Conservation (phyloP, 1,140 invertebrate genomes). For the Copidosoma floridanum region DNA sequence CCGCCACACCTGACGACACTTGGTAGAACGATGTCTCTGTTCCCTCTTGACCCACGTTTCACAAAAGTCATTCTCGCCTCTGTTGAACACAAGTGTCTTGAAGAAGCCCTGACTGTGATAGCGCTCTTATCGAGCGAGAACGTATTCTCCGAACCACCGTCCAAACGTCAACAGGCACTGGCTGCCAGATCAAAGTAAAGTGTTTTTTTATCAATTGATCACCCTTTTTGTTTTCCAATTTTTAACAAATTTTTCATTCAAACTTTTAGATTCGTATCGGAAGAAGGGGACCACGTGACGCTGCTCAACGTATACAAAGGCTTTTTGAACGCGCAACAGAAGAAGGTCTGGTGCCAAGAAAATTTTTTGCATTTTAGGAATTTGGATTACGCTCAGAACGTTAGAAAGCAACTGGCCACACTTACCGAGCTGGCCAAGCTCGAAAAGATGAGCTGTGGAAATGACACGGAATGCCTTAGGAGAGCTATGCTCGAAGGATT, state of each 20-base stretch:
- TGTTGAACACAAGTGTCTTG: constrained; percentile 75
- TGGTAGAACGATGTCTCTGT: constrained; percentile 84
- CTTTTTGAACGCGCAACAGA: constrained; percentile 70
- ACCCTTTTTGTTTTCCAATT: no score
- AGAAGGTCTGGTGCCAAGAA: constrained; percentile 88
- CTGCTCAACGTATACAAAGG: constrained; percentile 85
- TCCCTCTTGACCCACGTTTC: constrained; percentile 90
- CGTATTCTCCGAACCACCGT: constrained; percentile 57
- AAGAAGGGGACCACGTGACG: constrained; percentile 90
- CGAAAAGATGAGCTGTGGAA: constrained; percentile 70
- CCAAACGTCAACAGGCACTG: constrained; percentile 52
- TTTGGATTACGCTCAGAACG: constrained; percentile 76
- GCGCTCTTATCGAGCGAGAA: constrained; percentile 69
- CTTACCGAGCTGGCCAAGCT: constrained; percentile 74
- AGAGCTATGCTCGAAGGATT: constrained; percentile 80
- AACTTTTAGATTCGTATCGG: constrained; percentile 77
- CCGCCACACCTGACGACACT: constrained; percentile 70
- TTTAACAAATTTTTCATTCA: constrained; percentile 3
- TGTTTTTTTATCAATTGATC: neutral
- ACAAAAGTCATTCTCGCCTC: constrained; percentile 81
- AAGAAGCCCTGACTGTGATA: constrained; percentile 77
- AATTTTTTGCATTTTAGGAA: constrained; percentile 87
- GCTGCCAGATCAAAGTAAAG: constrained; percentile 44
- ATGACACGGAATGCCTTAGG: constrained; percentile 69
- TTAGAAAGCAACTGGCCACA: constrained; percentile 78